Percentiles rank a stretch among this genome's conserved stretches.
Evolutionary conservation across 1,140 invertebrate species (phyloP).

Genomic region (Psilanteris sp.): DNA sequence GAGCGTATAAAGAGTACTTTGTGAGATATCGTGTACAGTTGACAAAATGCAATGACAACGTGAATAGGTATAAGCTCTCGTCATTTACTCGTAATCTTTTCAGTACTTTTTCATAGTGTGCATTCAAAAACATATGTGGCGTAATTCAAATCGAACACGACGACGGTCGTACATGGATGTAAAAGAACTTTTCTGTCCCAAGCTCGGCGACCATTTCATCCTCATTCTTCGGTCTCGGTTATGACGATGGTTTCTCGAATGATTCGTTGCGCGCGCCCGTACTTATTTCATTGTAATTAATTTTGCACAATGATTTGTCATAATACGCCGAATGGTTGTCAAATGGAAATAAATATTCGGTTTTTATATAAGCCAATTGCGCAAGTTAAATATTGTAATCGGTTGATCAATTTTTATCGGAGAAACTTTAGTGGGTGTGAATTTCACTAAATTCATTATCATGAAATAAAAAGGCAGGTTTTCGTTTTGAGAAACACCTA

Average conservation of each 20-base stretch:
- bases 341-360: background rate
- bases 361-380: background rate
- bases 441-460: constrained; percentile 19
- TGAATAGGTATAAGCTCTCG: constrained; percentile 1
- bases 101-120: background rate
- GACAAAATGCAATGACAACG: constrained; percentile 25
- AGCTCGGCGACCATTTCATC: no score
- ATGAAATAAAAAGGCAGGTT: background rate
- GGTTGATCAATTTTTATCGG: background rate
- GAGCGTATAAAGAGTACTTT: constrained; percentile 3
- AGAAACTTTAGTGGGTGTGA: constrained; percentile 8
- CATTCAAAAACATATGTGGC: background rate
- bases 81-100: constrained; percentile 13
- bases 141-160: no score
- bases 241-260: no score
- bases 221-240: no score
- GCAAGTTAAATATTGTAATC: background rate
- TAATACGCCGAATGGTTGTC: no score
- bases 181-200: no score
- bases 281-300: background rate
- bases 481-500: constrained; percentile 10
- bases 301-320: no score
- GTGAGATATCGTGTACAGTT: constrained; percentile 14
- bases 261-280: no score
- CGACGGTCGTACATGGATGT: no score